phyloP scores from a whole-genome alignment of 2,888 invertebrate species.

The Mycalesis mineus region DNA sequence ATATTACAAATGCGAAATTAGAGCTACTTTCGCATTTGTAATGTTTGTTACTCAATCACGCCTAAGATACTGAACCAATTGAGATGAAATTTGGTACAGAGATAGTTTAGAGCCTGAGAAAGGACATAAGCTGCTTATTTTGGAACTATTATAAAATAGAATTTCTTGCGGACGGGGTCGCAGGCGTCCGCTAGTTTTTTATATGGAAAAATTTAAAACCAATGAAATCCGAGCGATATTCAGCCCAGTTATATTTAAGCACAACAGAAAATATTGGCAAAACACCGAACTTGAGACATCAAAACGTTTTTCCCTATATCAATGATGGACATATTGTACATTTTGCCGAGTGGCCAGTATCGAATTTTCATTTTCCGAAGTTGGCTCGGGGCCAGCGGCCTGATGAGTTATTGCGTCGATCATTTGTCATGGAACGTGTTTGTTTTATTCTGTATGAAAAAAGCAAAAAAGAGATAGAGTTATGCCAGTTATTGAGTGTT shows the following conservation, averaged over 20 bases:
- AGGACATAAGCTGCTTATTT: too few species aligned
- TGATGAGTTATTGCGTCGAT: conserved; percentile 46
- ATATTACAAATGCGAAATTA: too few species aligned
- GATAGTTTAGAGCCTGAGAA: too few species aligned
- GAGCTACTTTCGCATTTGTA: too few species aligned
- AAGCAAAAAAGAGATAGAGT: background rate
- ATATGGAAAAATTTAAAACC: too few species aligned
- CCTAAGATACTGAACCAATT: too few species aligned
- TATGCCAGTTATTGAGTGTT: background rate
- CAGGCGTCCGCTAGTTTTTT: too few species aligned
- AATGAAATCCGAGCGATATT: too few species aligned
- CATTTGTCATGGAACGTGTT: conserved; percentile 13
- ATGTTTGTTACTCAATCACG: too few species aligned
- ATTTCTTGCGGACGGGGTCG: too few species aligned
- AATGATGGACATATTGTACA: conserved; percentile 16
- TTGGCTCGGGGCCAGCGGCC: conserved; percentile 28
- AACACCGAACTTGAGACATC: background rate
- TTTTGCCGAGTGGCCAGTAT: conserved; percentile 24
- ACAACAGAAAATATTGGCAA: background rate
- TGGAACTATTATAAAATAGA: too few species aligned
- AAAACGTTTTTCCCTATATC: conserved; percentile 5
- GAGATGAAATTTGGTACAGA: too few species aligned
- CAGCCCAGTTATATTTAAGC: background rate
- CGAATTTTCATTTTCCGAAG: conserved; percentile 26
- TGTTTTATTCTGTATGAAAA: conserved; percentile 5